Evolutionary conservation across 2,888 invertebrate genomes (phyloP).

Genomic region (Nasonovia ribisnigri): DNA sequence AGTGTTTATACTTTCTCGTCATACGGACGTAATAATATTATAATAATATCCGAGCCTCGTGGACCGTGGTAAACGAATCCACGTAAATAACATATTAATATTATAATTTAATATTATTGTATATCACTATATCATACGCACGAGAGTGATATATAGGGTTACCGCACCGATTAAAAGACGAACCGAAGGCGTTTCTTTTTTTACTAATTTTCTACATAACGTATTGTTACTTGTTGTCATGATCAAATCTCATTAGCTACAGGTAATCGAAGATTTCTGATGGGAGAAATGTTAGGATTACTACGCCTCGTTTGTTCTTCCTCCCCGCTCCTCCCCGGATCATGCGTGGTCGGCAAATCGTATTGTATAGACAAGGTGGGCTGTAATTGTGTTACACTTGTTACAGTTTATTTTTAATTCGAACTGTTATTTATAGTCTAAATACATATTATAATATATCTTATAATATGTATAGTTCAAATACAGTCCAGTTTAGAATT

Average conservation of each 20-base stretch:
- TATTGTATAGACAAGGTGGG: not conserved
- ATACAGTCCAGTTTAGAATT: not conserved
- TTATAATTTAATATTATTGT: not conserved
- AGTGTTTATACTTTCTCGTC: not conserved
- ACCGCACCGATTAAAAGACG: not conserved
- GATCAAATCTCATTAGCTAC: not conserved
- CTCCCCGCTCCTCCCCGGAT: not conserved
- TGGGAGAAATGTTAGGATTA: not conserved
- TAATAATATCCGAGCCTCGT: not conserved
- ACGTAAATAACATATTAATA: not conserved
- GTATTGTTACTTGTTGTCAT: not conserved
- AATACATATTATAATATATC: not conserved
- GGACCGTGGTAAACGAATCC: not conserved
- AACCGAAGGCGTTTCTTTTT: constrained; percentile 8
- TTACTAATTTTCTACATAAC: not conserved
- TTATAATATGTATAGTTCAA: not conserved
- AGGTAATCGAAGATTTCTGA: not conserved
- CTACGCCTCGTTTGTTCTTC: not conserved
- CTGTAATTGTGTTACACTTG: not conserved
- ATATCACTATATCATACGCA: not conserved
- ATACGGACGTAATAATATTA: not conserved
- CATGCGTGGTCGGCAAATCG: not conserved
- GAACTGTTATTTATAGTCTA: not conserved
- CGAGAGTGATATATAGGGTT: not conserved
- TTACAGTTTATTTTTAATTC: not conserved